Conservation (phyloP, 2,113 vertebrate genomes). For the Toxostoma redivivum region DNA sequence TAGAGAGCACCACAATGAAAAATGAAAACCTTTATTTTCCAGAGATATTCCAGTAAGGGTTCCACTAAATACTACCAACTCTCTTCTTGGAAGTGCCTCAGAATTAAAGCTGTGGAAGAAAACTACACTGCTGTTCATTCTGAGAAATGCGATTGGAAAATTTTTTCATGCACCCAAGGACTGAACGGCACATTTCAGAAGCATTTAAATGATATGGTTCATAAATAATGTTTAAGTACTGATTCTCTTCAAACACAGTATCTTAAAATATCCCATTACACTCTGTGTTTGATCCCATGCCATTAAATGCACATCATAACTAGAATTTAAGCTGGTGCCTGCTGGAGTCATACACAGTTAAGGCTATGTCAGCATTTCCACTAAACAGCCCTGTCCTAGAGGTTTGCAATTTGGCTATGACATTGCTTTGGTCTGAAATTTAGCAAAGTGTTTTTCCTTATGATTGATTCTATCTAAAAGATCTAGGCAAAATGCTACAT, state of each 20-base stretch:
- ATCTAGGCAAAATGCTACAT: neutral
- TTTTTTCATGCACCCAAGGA: neutral
- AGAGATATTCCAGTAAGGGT: neutral
- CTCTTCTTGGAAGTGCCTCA: neutral
- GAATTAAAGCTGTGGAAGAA: neutral
- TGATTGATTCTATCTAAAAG: neutral
- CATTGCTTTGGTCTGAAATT: constrained; percentile 23
- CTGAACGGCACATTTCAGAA: constrained; percentile 6
- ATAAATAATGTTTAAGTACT: constrained; percentile 3
- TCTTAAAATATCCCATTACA: constrained; percentile 25
- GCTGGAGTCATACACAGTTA: neutral
- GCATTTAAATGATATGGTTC: constrained; percentile 22
- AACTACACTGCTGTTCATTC: neutral
- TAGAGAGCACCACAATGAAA: neutral
- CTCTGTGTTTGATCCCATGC: neutral
- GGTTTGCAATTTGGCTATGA: neutral
- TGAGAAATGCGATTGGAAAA: neutral
- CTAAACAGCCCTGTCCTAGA: neutral
- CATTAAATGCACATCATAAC: neutral
- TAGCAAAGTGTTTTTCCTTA: neutral
- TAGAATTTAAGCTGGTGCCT: neutral
- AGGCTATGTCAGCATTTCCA: constrained; percentile 14
- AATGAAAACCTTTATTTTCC: neutral
- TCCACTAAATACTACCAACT: neutral
- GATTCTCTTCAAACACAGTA: neutral